phyloP scores from a whole-genome alignment of 2,888 invertebrate genomes.

The Beris chalybata region DNA sequence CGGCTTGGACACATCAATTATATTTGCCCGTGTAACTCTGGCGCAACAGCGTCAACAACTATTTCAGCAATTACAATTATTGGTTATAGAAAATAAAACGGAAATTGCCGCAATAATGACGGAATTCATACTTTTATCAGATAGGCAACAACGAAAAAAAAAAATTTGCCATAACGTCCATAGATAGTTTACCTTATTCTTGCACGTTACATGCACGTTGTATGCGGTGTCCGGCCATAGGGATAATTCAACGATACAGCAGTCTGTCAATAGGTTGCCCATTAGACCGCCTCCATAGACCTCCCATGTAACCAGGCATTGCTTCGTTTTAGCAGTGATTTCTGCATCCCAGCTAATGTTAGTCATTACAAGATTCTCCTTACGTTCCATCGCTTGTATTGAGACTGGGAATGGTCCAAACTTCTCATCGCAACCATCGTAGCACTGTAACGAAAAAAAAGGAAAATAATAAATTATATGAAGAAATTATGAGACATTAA shows the following conservation, averaged over 20 bases:
- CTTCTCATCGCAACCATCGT: constrained; percentile 49
- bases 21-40: not conserved
- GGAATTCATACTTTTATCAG: too few relatives aligned
- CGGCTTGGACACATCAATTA: constrained; percentile 24
- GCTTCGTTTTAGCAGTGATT: constrained; percentile 49
- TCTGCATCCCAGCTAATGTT: constrained; percentile 50
- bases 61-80: too few relatives aligned
- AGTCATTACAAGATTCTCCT: constrained; percentile 48
- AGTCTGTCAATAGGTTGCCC: constrained; percentile 80
- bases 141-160: too few relatives aligned
- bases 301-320: constrained; percentile 83
- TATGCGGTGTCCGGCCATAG: constrained; percentile 81
- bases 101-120: too few relatives aligned
- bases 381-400: constrained; percentile 47
- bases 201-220: constrained; percentile 71
- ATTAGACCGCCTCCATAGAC: constrained; percentile 79
- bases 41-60: too few relatives aligned
- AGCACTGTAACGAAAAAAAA: constrained; percentile 44
- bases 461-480: constrained; percentile 13
- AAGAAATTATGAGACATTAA: not conserved
- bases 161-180: too few relatives aligned
- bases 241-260: constrained; percentile 75
- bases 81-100: too few relatives aligned
- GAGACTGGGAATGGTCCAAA: constrained; percentile 47
- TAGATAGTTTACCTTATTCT: constrained; percentile 48